Evolutionary conservation across 2,888 invertebrate genomes (phyloP).

Genomic region (Germaria angustata): DNA sequence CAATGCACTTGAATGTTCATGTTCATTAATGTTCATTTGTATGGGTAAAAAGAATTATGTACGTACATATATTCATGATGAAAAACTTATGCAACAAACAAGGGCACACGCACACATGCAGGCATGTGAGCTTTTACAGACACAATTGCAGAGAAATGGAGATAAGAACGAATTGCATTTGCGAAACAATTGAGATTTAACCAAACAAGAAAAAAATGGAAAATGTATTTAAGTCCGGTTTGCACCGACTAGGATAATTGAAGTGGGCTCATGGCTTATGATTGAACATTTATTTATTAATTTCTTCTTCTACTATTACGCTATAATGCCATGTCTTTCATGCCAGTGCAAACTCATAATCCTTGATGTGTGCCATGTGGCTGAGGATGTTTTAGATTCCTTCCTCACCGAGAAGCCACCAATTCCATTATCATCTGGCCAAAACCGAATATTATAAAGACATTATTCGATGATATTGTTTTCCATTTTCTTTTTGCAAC

Average conservation of each 20-base stretch:
- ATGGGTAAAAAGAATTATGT: not conserved
- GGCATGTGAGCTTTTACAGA: conserved; percentile 9
- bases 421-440: no score
- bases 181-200: conserved; percentile 34
- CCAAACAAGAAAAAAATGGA: conserved; percentile 1
- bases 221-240: not conserved
- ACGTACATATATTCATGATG: conserved; percentile 3
- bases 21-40: conserved; percentile 30
- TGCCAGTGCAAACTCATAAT: no score
- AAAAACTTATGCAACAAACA: conserved; percentile 9
- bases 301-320: no score
- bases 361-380: no score
- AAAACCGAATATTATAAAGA: no score
- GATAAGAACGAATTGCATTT: conserved; percentile 48
- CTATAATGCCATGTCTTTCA: no score
- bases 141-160: conserved; percentile 49
- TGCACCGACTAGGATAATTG: conserved; percentile 15
- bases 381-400: no score
- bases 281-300: no score
- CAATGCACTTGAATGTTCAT: conserved; percentile 34
- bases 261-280: no score
- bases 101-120: not conserved
- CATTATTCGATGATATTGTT: no score
- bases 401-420: no score
- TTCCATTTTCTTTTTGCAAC: no score